Base-by-base conservation (phyloP, 2,888 invertebrate species). In the Piscicola geometra region DNA sequence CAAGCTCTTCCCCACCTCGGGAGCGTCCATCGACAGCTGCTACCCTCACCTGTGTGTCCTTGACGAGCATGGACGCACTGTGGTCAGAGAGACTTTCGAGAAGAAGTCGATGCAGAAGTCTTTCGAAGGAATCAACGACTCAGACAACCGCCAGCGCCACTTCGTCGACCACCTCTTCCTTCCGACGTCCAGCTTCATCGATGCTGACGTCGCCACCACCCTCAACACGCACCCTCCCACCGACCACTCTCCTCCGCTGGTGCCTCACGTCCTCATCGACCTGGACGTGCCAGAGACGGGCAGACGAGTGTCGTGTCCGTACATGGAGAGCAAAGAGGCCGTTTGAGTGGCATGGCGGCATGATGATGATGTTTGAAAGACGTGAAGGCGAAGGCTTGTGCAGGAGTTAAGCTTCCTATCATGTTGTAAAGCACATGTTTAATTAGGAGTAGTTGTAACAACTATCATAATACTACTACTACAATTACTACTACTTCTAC, bases 251-350 rank as follows among this genome's bases (percentile, higher is more conserved):
- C 3, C 60, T n/a, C 41, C 41, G 5, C 15, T 15, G 5, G 15
- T 5, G 9, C 5, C 5, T 15, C 41, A 41, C 5, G 5, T 15
- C 41, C 15, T 41, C 41, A 41, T 41, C 5, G 41, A 41, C 9
- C 5, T 41, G 5, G 41, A 41, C 41, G 15, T 15, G 41, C 15
- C 41, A 41, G 41, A 41, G 9, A 41, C 41, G 15, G 60, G 60
- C 60, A 47, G 73, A 32, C 28, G 73, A 30, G 73, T 73, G 64
- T 73, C 73, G 5, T 73, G 73, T 64, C 73, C 73, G 0, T 73
- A 73, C 36, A 52, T 73, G n/a, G 33, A 56, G 25, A 56, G 15
- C 21, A 56, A 25, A 25, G 60, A 56, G 3, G n/a, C 60, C n/a
- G n/a, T 18, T 25, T 56, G 21, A 21, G 21, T 21, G 21, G 12